Conservation (phyloP, 2,797 vertebrate species). For the Poeciliopsis paucimaculata region DNA sequence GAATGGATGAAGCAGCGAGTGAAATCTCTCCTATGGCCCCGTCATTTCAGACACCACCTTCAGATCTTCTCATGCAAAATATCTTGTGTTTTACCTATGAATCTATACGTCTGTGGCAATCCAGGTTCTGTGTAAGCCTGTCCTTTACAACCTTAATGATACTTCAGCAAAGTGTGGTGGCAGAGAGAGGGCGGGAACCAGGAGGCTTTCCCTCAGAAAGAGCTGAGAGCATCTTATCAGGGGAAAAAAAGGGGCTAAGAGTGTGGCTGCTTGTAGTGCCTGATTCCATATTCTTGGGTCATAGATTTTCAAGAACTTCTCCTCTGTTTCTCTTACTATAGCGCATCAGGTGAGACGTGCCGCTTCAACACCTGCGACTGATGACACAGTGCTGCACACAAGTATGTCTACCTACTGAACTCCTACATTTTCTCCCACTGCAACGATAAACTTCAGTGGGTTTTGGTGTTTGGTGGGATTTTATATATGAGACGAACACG, state of each 20-base stretch:
- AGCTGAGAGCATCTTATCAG: slow-evolving; percentile 76
- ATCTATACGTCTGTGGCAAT: slow-evolving; percentile 62
- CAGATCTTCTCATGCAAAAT: slow-evolving; percentile 69
- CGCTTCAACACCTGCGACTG: slow-evolving; percentile 49
- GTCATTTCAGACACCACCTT: slow-evolving; percentile 37
- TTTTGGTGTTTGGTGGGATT: background rate
- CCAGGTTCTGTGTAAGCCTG: slow-evolving; percentile 64
- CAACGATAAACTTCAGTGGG: background rate
- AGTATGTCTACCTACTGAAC: background rate
- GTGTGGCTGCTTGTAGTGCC: slow-evolving; percentile 73
- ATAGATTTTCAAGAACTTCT: slow-evolving; percentile 68
- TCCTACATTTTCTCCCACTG: background rate
- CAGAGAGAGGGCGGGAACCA: slow-evolving; percentile 72
- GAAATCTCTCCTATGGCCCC: slow-evolving; percentile 17
- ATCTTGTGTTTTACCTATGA: slow-evolving; percentile 50
- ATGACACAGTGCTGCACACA: slow-evolving; percentile 1
- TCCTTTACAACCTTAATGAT: slow-evolving; percentile 74
- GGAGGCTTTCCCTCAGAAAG: slow-evolving; percentile 71
- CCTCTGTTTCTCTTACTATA: slow-evolving; percentile 48
- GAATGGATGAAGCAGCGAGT: slow-evolving; percentile 46
- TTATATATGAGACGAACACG: background rate
- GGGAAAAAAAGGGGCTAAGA: slow-evolving; percentile 60
- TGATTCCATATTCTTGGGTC: slow-evolving; percentile 71
- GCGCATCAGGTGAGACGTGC: slow-evolving; percentile 15
- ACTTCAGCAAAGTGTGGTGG: slow-evolving; percentile 77